phyloP scores from a whole-genome alignment of 2,113 vertebrate species.

The Pterophyllum scalare region DNA sequence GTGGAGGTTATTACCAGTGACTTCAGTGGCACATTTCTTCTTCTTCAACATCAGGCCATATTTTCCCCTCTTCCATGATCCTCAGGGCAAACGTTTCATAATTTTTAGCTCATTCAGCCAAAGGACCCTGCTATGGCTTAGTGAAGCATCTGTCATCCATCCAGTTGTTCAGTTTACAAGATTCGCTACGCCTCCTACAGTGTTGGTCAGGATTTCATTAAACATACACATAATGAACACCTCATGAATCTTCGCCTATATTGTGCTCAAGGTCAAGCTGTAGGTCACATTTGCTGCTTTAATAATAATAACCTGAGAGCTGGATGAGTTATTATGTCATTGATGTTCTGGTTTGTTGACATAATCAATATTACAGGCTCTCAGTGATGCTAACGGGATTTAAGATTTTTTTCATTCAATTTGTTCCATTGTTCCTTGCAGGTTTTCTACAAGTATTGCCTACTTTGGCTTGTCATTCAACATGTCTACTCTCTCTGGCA shows the following conservation, averaged over 20 bases:
- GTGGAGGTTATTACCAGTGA: neutral
- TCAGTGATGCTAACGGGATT: neutral
- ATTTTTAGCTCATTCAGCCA: neutral
- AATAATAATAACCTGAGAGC: neutral
- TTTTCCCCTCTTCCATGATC: neutral
- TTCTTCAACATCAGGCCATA: neutral
- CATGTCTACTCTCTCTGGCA: conserved; percentile 44
- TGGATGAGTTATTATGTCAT: neutral
- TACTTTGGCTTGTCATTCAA: conserved; percentile 63
- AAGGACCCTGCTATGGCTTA: neutral
- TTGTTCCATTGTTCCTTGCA: conserved; percentile 22
- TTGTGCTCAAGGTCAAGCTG: neutral
- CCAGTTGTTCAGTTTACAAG: neutral
- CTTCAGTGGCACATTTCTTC: neutral
- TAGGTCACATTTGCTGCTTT: neutral
- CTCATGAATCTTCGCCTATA: neutral
- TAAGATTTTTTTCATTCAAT: neutral
- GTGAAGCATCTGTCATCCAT: neutral
- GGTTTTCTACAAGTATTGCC: conserved; percentile 34
- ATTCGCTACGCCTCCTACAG: neutral
- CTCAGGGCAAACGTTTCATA: neutral
- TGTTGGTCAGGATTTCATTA: neutral
- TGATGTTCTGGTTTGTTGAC: neutral
- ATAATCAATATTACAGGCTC: neutral
- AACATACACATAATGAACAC: neutral